A percentile compares a stretch with the other conserved stretches of the same genome.
Evolutionary conservation across 2,797 vertebrate species (phyloP).

Genomic region (Xenopus petersii): DNA sequence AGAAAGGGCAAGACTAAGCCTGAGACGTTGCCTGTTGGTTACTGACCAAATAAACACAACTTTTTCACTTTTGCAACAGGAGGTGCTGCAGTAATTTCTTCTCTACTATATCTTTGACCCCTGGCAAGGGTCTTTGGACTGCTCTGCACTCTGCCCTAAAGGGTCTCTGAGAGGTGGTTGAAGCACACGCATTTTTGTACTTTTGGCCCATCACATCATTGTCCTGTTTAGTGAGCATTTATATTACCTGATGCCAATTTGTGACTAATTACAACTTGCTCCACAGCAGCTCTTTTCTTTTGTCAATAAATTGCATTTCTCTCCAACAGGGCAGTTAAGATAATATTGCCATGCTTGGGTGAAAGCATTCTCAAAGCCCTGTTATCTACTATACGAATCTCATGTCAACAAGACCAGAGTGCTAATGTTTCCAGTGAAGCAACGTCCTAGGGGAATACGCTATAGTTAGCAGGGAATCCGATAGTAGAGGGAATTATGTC

Average conservation of each 20-base stretch:
- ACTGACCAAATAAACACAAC: too few relatives aligned
- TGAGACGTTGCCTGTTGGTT: too few relatives aligned
- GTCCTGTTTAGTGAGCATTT: constrained; percentile 10
- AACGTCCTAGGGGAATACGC: constrained; percentile 59
- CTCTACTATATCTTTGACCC: too few relatives aligned
- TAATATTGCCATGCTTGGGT: constrained; percentile 46
- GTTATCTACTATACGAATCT: constrained; percentile 62
- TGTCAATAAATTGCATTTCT: constrained; percentile 44
- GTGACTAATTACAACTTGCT: constrained; percentile 33
- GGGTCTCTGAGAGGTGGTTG: too few relatives aligned
- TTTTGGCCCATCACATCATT: constrained; percentile 31
- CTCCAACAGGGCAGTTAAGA: constrained; percentile 32
- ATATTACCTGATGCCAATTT: constrained; percentile 21
- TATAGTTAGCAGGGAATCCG: constrained; percentile 59
- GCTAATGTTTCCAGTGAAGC: constrained; percentile 69
- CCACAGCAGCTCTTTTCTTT: constrained; percentile 34
- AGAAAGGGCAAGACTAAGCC: too few relatives aligned
- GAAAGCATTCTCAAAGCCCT: constrained; percentile 50
- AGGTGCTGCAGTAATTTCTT: too few relatives aligned
- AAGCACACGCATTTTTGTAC: background rate
- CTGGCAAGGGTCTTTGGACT: too few relatives aligned
- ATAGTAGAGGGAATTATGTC: constrained; percentile 59
- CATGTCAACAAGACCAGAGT: constrained; percentile 65
- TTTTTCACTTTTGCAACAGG: too few relatives aligned
- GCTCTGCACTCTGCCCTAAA: too few relatives aligned